These are phyloP conservation scores for Steinernema khuongi DNA, from an alignment of 1,140 invertebrate species.

Conservation along the genomic window DNA sequence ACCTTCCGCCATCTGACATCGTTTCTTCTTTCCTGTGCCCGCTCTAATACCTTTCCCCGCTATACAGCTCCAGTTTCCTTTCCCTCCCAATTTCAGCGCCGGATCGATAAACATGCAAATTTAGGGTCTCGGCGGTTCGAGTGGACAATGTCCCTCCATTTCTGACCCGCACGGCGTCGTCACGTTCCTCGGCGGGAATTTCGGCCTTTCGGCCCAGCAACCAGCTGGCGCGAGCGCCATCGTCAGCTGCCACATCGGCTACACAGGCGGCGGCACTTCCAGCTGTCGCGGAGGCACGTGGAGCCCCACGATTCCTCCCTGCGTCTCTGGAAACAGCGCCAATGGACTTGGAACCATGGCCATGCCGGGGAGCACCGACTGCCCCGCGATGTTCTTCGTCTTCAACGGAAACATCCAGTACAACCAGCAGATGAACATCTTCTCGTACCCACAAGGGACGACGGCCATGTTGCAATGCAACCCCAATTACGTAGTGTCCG, in stretches of 20 bases:
- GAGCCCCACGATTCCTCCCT: background rate
- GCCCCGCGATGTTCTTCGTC: background rate
- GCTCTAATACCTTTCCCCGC: too few species aligned
- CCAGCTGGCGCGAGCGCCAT: background rate
- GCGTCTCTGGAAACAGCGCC: background rate
- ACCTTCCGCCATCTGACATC: too few species aligned
- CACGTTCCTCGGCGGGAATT: background rate
- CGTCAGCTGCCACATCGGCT: background rate
- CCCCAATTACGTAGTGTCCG: background rate
- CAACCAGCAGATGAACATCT: background rate
- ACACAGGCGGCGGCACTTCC: background rate
- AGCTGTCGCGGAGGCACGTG: background rate
- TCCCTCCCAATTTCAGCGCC: too few species aligned
- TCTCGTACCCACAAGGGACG: background rate
- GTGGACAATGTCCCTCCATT: too few species aligned
- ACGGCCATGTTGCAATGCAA: background rate
- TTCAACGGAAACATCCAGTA: conserved; percentile 5
- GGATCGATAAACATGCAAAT: too few species aligned
- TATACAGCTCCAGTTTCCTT: too few species aligned
- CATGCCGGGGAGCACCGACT: background rate
- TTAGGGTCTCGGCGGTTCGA: too few species aligned
- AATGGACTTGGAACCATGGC: background rate
- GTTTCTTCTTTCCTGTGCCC: too few species aligned
- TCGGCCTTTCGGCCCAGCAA: background rate
- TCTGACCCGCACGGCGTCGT: background rate